phyloP scores from a whole-genome alignment of 1,140 invertebrate genomes.

The Drosophila virilis region DNA sequence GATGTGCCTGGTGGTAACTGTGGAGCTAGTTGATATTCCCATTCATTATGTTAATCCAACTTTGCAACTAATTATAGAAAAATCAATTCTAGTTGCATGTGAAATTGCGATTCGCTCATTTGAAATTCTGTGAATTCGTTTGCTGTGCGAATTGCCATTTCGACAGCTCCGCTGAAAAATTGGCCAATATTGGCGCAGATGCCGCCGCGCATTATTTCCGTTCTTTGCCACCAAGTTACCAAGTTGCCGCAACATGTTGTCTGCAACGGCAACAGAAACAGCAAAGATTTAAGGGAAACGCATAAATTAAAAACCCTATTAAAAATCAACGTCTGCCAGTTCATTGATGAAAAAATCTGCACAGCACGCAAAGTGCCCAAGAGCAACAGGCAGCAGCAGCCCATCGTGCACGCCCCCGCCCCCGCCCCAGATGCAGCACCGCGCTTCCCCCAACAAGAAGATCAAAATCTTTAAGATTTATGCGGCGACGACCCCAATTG shows the following conservation, averaged over 20 bases:
- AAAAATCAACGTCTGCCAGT: conserved; percentile 21
- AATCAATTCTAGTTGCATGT: background rate
- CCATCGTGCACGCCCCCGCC: conserved; percentile 41
- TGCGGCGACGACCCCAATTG: conserved; percentile 69
- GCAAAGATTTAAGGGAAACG: conserved; percentile 45
- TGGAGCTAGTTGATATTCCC: too few relatives aligned
- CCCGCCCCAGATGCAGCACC: conserved; percentile 11
- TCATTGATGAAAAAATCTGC: conserved; percentile 50
- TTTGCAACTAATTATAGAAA: background rate
- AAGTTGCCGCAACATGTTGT: conserved; percentile 42
- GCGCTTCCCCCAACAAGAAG: too few relatives aligned
- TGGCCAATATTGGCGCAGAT: conserved; percentile 33
- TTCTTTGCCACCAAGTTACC: too few relatives aligned
- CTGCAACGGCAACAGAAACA: background rate
- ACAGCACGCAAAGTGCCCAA: conserved; percentile 75
- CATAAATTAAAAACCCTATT: conserved; percentile 77
- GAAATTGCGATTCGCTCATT: conserved; percentile 2
- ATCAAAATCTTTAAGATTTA: conserved; percentile 37
- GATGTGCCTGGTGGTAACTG: too few relatives aligned
- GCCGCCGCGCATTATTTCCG: conserved; percentile 8
- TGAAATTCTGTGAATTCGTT: conserved; percentile 3
- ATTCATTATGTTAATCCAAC: too few relatives aligned
- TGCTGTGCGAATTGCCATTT: conserved; percentile 5
- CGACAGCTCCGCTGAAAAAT: conserved; percentile 9
- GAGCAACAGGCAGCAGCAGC: conserved; percentile 31